phyloP scores from a whole-genome alignment of 2,797 vertebrate genomes.

The Sylvia borin region DNA sequence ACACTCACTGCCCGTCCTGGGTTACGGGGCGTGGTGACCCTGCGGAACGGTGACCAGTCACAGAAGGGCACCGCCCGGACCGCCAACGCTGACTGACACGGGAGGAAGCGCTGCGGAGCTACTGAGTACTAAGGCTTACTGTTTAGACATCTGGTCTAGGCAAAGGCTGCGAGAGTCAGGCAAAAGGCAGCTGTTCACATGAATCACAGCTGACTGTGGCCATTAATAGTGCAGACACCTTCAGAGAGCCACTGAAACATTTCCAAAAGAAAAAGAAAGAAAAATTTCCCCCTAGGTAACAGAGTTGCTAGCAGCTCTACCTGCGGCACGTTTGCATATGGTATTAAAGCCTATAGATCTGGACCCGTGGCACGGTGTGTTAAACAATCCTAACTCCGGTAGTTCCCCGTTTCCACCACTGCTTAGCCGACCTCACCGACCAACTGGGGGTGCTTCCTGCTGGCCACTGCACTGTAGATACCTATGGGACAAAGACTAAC shows the following conservation, averaged over 20 bases:
- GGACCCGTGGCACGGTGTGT: slow-evolving; percentile 62
- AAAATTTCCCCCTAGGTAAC: slow-evolving; percentile 32
- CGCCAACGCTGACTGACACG: slow-evolving; percentile 2
- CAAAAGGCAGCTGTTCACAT: slow-evolving; percentile 16
- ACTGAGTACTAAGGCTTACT: slow-evolving; percentile 23
- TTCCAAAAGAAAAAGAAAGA: slow-evolving; percentile 1
- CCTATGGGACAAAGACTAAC: slow-evolving; percentile 62
- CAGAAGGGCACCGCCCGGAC: background rate
- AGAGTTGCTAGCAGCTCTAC: slow-evolving; percentile 68
- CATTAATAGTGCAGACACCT: slow-evolving; percentile 13
- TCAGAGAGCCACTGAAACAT: slow-evolving; percentile 8
- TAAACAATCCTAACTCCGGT: slow-evolving; percentile 60
- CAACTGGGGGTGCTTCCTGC: slow-evolving; percentile 64
- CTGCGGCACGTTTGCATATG: slow-evolving; percentile 25
- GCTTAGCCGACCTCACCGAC: slow-evolving; percentile 74
- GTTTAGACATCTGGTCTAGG: slow-evolving; percentile 27
- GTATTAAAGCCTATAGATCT: slow-evolving; percentile 62
- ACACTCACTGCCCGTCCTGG: slow-evolving; percentile 71
- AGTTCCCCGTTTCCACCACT: slow-evolving; percentile 68
- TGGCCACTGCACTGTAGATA: slow-evolving; percentile 79
- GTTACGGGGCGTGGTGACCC: slow-evolving; percentile 44
- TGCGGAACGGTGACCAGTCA: background rate
- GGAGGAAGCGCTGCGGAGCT: slow-evolving; percentile 52
- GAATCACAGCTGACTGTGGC: slow-evolving; percentile 34
- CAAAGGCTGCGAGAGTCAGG: slow-evolving; percentile 44